phyloP scores from a whole-genome alignment of 1,140 invertebrate genomes.

The Drusus annulatus region DNA sequence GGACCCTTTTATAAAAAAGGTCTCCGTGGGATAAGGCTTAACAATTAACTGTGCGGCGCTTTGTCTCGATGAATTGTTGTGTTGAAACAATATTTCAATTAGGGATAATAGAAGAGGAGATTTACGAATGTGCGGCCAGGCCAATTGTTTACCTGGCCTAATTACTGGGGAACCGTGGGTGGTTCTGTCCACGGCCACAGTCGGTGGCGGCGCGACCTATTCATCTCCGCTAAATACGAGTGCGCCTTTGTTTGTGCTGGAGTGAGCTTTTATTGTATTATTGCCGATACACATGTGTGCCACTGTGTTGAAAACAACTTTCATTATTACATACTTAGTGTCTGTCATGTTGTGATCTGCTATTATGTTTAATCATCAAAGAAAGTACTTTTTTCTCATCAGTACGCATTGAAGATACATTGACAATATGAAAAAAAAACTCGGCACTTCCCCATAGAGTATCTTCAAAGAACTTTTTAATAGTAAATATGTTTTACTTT shows the following conservation, averaged over 20 bases:
- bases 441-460: too few relatives aligned
- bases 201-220: too few relatives aligned
- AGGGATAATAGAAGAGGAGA: conserved; percentile 53
- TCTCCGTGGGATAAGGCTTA: conserved; percentile 36
- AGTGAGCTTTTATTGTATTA: conserved; percentile 50
- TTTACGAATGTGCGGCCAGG: conserved; percentile 51
- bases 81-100: conserved; percentile 59
- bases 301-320: neutral
- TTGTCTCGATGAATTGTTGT: conserved; percentile 56
- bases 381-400: too few relatives aligned
- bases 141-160: conserved; percentile 55
- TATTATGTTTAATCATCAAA: too few relatives aligned
- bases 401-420: too few relatives aligned
- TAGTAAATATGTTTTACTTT: too few relatives aligned
- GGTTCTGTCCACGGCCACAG: neutral
- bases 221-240: neutral
- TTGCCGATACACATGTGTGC: conserved; percentile 31
- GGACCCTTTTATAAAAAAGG: conserved; percentile 52
- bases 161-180: conserved; percentile 32
- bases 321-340: neutral
- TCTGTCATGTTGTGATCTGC: too few relatives aligned
- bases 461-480: too few relatives aligned
- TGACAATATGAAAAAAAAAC: too few relatives aligned
- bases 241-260: conserved; percentile 41
- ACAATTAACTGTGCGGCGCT: conserved; percentile 56